A percentile compares a stretch with the other conserved stretches of the same genome.
phyloP scores from a whole-genome alignment of 2,888 invertebrate species.

The Cephonodes hylas region DNA sequence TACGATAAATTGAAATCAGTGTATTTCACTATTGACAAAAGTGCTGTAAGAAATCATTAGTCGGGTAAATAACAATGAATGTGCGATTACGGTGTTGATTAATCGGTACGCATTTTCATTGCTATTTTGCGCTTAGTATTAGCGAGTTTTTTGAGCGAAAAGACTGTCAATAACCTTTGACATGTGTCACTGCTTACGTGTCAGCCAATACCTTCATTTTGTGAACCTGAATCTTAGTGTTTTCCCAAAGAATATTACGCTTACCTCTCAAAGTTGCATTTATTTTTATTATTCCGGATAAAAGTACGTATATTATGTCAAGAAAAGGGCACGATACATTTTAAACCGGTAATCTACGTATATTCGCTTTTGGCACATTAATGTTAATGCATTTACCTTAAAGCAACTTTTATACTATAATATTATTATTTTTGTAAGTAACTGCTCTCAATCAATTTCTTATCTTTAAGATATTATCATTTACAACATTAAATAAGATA shows the following conservation, averaged over 20 bases:
- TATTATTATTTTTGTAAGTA: neutral
- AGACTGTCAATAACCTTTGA: conserved; percentile 79
- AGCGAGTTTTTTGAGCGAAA: neutral
- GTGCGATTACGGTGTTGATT: neutral
- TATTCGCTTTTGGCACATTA: neutral
- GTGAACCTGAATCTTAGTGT: conserved; percentile 32
- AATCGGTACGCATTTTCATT: neutral
- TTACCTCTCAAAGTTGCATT: neutral
- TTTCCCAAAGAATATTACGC: neutral
- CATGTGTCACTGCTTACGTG: conserved; percentile 82
- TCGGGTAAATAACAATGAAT: neutral
- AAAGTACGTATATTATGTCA: neutral
- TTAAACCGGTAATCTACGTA: conserved; percentile 21
- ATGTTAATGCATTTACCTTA: neutral
- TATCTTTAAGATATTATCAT: too few species aligned
- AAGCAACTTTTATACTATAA: too few species aligned
- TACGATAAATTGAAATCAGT: neutral
- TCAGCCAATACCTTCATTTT: conserved; percentile 62
- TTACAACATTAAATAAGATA: too few species aligned
- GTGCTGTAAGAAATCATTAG: too few species aligned
- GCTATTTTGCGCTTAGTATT: neutral
- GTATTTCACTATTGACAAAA: neutral
- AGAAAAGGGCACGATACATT: neutral
- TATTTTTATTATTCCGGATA: neutral
- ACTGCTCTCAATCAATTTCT: too few species aligned